These are phyloP conservation scores for Eristalis arbustorum DNA, from an alignment of 2,888 invertebrate species.

Conservation along the genomic window DNA sequence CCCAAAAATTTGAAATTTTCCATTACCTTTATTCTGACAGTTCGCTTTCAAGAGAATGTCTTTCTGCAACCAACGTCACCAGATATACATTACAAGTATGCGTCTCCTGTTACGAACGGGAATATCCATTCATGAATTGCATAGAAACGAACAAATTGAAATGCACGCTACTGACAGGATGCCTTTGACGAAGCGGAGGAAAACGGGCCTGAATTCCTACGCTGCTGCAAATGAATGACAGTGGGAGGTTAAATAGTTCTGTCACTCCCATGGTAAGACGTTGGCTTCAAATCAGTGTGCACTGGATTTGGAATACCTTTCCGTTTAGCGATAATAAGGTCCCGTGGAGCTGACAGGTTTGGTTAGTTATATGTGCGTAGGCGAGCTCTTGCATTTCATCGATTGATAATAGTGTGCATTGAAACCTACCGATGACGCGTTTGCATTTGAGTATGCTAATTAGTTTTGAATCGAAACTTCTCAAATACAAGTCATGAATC, in stretches of 20 bases:
- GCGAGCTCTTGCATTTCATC: no score
- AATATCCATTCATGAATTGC: conserved; percentile 44
- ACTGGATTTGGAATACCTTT: neutral
- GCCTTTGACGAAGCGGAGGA: neutral
- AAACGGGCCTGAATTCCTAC: neutral
- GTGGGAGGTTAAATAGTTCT: neutral
- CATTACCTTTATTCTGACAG: neutral
- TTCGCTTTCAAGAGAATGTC: neutral
- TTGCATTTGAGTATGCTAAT: no score
- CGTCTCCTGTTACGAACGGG: conserved; percentile 29
- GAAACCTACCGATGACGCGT: no score
- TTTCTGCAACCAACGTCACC: neutral
- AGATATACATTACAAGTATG: neutral
- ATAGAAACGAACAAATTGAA: conserved; percentile 42
- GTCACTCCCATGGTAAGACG: no score
- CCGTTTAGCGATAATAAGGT: neutral
- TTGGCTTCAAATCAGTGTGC: neutral
- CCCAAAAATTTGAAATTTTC: neutral
- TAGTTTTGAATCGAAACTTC: no score
- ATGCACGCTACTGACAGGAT: conserved; percentile 46
- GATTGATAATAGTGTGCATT: no score
- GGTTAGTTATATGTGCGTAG: neutral
- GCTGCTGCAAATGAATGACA: neutral
- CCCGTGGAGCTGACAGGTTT: neutral
- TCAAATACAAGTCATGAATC: no score